Evolutionary conservation across 2,113 vertebrate genomes (phyloP), one percentile per base, ranked within the genome.

Genomic region (Lophura nycthemera): DNA sequence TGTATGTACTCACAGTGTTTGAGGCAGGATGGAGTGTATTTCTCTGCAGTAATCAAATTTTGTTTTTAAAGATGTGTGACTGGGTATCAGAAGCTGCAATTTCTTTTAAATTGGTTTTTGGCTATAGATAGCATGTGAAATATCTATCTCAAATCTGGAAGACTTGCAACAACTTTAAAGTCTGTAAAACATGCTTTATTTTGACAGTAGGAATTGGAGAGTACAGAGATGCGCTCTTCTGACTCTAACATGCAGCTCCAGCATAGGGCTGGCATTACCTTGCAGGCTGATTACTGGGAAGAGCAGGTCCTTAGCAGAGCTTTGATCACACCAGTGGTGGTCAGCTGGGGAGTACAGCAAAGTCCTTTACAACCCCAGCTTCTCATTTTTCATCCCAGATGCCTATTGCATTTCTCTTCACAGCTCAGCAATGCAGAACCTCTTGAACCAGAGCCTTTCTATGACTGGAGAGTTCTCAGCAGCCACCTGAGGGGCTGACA

Each of bases 1-100:
- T 40, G 30, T 19, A 0, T 43, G 30, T 16, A 6, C 52, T 85
- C 32, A 34, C 50, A 50, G 75, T 19, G 8, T 50, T 59, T 45
- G 42, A 71, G 52, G 50, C 38, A 67, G 48, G 14, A n/a, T 77
- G 20, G 4, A 63, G 20, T n/a, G 27, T 63, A 10, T 66, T 29
- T 80, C 50, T 91, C 48, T 73, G 40, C 36, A 63, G 63, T 45
- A 83, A 94, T 80, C 66, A 56, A 83, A 74, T 83, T 73, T 45
- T 5, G 18, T 56, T 21, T 71, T 42, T 65, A 83, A 57, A 60
- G 59, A 42, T 40, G 2, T 6, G 17, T 63, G 38, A 66, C 50
- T 69, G 0, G 0, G 6, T 94, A 66, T 83, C 38, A 88, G 80
- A 92, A 86, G 32, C 16, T 67, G 29, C 50, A 88, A 38, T 47